Evolutionary conservation across 2,113 vertebrate genomes (phyloP).

Genomic region (Megaleporinus macrocephalus): DNA sequence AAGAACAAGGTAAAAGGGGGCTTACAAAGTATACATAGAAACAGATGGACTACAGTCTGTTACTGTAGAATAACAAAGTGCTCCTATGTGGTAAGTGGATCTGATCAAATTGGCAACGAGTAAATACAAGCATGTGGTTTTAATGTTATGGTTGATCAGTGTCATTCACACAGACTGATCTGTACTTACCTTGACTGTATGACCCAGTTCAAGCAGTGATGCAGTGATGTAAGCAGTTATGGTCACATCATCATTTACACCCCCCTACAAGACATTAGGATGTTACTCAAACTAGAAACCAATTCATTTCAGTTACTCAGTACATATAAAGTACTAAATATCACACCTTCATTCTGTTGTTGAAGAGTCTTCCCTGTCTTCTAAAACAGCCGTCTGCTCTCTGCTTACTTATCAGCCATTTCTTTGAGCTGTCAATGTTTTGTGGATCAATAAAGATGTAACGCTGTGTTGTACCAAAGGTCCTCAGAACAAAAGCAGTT

Average conservation of each 20-base stretch:
- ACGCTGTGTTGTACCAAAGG: constrained; percentile 72
- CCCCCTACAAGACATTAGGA: constrained; percentile 70
- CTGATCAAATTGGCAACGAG: no score
- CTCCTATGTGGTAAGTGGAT: no score
- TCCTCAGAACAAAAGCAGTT: constrained; percentile 81
- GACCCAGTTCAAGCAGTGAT: constrained; percentile 74
- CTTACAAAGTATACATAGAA: no score
- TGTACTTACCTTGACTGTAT: constrained; percentile 61
- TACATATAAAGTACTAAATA: background rate
- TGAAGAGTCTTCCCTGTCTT: constrained; percentile 74
- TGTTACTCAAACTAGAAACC: background rate
- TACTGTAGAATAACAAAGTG: no score
- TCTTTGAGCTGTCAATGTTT: constrained; percentile 54
- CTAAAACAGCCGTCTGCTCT: constrained; percentile 76
- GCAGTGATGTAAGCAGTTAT: constrained; percentile 80
- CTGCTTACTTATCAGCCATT: constrained; percentile 76
- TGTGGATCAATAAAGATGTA: constrained; percentile 72
- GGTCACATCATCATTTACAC: constrained; percentile 80
- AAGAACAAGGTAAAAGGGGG: no score
- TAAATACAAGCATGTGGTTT: no score
- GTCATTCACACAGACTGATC: background rate
- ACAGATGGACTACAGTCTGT: no score
- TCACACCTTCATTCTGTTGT: constrained; percentile 81
- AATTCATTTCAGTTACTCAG: background rate
- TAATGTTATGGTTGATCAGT: no score